These are phyloP conservation scores for Myrmophylax atrothorax DNA, from an alignment of 2,113 vertebrate genomes.

Conservation along the genomic window DNA sequence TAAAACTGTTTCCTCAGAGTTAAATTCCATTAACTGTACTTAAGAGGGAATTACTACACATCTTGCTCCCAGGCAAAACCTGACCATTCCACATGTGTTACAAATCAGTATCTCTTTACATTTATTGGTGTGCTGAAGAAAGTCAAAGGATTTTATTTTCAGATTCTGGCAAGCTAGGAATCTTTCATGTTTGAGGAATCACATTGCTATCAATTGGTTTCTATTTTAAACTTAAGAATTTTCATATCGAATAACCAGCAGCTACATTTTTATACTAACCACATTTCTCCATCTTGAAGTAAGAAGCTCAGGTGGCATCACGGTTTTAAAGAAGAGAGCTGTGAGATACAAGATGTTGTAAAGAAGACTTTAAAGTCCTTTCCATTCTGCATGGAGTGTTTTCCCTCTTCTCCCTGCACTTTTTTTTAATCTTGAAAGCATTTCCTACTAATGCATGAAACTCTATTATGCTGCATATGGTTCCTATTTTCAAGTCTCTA, in stretches of 20 bases:
- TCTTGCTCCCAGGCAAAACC: slow-evolving; percentile 56
- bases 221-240: neutral
- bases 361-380: neutral
- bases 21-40: slow-evolving; percentile 49
- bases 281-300: neutral
- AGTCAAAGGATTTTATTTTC: slow-evolving; percentile 16
- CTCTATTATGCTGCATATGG: slow-evolving; percentile 47
- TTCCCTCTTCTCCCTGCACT: neutral
- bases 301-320: neutral
- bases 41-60: slow-evolving; percentile 45
- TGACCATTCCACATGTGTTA: slow-evolving; percentile 31
- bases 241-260: neutral
- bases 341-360: neutral
- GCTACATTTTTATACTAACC: neutral
- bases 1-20: slow-evolving; percentile 53
- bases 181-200: slow-evolving; percentile 4
- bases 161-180: neutral
- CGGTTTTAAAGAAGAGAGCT: neutral
- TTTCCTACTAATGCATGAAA: slow-evolving; percentile 54
- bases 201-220: neutral
- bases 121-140: slow-evolving; percentile 13
- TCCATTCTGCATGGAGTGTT: neutral
- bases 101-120: slow-evolving; percentile 41
- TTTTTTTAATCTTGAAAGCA: slow-evolving; percentile 45
- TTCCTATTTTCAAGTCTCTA: slow-evolving; percentile 69